A percentile compares a stretch with the other conserved stretches of the same genome.
These are phyloP conservation scores for Monopis laevigella DNA, from an alignment of 2,888 invertebrate species.

Conservation along the genomic window DNA sequence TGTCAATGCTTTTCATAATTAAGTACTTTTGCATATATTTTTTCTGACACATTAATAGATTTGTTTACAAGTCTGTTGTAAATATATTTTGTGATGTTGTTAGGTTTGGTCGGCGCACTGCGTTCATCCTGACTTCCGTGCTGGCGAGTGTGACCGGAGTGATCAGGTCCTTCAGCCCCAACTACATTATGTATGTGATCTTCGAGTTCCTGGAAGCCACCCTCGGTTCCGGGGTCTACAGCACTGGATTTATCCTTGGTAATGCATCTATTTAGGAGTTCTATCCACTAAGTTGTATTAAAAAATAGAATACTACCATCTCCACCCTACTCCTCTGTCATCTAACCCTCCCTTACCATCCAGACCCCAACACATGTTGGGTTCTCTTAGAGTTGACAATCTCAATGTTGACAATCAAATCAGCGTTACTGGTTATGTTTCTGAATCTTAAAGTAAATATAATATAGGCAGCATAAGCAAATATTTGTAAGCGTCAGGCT, in stretches of 20 bases:
- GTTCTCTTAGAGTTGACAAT: no score
- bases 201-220: slow-evolving; percentile 67
- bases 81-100: no score
- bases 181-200: slow-evolving; percentile 55
- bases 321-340: background rate
- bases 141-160: slow-evolving; percentile 63
- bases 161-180: slow-evolving; percentile 55
- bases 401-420: no score
- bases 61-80: no score
- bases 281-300: background rate
- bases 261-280: slow-evolving; percentile 24
- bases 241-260: slow-evolving; percentile 70
- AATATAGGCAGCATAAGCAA: no score
- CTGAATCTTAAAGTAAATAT: no score
- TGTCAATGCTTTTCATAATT: no score
- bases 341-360: no score
- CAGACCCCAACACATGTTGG: background rate
- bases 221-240: slow-evolving; percentile 65
- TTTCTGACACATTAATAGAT: no score
- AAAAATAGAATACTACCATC: background rate
- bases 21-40: no score
- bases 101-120: slow-evolving; percentile 67
- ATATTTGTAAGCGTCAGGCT: no score
- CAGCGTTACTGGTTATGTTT: no score
- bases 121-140: slow-evolving; percentile 65